phyloP scores from a whole-genome alignment of 2,797 vertebrate species.

The Alauda arvensis region DNA sequence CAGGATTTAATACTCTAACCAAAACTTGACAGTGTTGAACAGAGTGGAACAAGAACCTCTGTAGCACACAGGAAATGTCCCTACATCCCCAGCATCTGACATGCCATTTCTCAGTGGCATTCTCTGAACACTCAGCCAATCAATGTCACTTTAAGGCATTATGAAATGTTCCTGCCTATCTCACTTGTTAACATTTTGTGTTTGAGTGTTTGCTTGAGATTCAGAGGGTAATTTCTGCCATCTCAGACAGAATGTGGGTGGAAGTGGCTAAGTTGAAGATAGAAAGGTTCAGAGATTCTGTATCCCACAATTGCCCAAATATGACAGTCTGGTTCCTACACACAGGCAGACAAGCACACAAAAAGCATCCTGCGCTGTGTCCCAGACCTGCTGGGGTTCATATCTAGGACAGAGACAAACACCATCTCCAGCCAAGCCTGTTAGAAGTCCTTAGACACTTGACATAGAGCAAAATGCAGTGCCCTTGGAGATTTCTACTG shows the following conservation, averaged over 20 bases:
- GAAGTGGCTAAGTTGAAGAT: background rate
- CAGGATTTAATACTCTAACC: background rate
- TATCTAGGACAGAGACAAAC: fast-evolving
- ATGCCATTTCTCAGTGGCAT: background rate
- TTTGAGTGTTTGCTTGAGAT: background rate
- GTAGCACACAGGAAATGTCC: background rate
- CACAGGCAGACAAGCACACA: background rate
- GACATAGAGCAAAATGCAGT: background rate
- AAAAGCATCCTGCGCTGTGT: background rate
- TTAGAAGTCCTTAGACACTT: background rate
- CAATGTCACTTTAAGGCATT: background rate
- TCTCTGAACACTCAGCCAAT: background rate
- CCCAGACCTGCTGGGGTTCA: background rate
- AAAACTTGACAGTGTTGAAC: background rate
- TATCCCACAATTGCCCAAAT: background rate
- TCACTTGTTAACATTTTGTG: background rate
- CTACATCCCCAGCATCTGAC: background rate
- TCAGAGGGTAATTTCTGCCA: background rate
- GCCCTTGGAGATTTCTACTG: background rate
- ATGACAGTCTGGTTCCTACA: background rate
- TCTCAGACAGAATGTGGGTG: background rate
- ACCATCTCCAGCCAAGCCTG: background rate
- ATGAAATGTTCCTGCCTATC: background rate
- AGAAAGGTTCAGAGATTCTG: background rate
- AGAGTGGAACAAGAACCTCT: background rate